phyloP scores from a whole-genome alignment of 2,888 invertebrate species.

The Rhamphomyia laevipes region DNA sequence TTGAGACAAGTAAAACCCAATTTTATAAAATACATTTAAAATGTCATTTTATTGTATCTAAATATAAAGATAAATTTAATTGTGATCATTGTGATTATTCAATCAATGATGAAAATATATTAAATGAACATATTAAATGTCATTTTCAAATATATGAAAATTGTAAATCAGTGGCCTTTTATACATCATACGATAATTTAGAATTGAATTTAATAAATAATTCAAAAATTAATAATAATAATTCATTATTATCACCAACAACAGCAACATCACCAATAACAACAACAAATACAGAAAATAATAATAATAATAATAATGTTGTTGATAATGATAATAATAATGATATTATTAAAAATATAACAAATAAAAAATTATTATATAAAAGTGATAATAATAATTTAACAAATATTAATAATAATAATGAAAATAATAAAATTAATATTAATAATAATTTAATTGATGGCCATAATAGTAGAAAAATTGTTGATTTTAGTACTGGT shows the following conservation, averaged over 20 bases:
- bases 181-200: constrained; percentile 31
- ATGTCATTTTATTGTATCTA: constrained; percentile 54
- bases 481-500: no score
- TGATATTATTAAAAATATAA: not conserved
- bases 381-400: no score
- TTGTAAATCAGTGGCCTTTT: constrained; percentile 32
- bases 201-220: constrained; percentile 27
- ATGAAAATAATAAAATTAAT: no score
- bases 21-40: constrained; percentile 63
- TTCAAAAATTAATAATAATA: not conserved
- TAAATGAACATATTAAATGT: constrained; percentile 67
- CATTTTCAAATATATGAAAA: constrained; percentile 48
- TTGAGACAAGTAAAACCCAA: constrained; percentile 59
- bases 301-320: not conserved
- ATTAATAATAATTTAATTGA: no score
- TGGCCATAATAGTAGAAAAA: no score
- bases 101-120: constrained; percentile 57
- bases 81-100: constrained; percentile 78
- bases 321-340: not conserved
- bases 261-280: not conserved
- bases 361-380: no score
- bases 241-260: not conserved
- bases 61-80: constrained; percentile 44
- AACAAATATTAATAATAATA: no score
- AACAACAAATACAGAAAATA: not conserved